phyloP scores from a whole-genome alignment of 1,140 invertebrate genomes.

The Drosophila tani region DNA sequence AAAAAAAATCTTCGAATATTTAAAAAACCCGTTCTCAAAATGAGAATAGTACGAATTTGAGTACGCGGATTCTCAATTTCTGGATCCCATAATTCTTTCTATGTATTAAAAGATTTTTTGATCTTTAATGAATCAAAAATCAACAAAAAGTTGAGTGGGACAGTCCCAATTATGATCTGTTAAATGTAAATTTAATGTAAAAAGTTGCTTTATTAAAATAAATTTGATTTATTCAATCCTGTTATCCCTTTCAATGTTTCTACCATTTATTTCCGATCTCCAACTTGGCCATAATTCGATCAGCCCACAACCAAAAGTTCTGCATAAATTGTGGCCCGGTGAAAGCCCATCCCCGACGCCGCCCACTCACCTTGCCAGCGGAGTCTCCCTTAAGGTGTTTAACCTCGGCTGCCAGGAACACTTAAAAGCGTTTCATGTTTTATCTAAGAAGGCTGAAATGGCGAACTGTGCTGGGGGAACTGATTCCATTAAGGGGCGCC shows the following conservation, averaged over 20 bases:
- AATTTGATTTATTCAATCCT: neutral
- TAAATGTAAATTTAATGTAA: neutral
- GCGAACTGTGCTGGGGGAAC: slow-evolving; percentile 29
- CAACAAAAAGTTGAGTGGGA: too few species aligned
- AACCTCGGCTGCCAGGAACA: slow-evolving; percentile 58
- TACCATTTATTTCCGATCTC: neutral
- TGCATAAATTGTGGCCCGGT: slow-evolving; percentile 15
- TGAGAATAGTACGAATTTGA: too few species aligned
- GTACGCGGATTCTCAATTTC: too few species aligned
- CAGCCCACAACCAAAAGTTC: slow-evolving; percentile 17
- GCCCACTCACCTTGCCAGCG: slow-evolving; percentile 25
- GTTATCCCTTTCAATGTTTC: neutral
- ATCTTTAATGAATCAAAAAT: too few species aligned
- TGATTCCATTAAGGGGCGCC: slow-evolving; percentile 59
- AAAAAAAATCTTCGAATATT: too few species aligned
- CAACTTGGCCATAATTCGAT: slow-evolving; percentile 21
- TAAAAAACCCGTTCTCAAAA: too few species aligned
- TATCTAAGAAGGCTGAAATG: slow-evolving; percentile 41
- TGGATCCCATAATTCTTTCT: too few species aligned
- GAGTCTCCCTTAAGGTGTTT: slow-evolving; percentile 56
- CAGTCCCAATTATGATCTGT: too few species aligned
- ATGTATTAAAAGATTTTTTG: too few species aligned
- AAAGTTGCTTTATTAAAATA: too few species aligned
- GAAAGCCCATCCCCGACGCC: slow-evolving; percentile 11
- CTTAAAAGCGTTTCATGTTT: slow-evolving; percentile 71